Conservation (phyloP, 1,140 invertebrate species). For the Drosophila mojavensis region DNA sequence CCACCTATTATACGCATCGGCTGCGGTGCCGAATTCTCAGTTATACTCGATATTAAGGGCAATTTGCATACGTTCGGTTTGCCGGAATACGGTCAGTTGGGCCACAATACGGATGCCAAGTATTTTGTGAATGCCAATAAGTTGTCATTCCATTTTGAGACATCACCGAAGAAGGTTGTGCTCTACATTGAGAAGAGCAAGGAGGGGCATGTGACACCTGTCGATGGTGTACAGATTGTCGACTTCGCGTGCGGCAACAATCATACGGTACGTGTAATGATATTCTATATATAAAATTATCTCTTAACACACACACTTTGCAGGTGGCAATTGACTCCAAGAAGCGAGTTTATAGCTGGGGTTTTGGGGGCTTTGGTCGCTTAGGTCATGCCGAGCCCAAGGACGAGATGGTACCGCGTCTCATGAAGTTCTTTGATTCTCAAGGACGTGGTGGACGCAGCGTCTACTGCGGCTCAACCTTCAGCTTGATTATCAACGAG, state of each 20-base stretch:
- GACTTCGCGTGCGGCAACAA: slow-evolving; percentile 96
- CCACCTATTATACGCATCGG: slow-evolving; percentile 93
- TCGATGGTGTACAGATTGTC: slow-evolving; percentile 94
- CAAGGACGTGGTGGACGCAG: slow-evolving; percentile 91
- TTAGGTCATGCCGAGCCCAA: slow-evolving; percentile 96
- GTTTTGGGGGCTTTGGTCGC: slow-evolving; percentile 96
- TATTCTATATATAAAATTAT: neutral
- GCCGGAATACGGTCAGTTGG: slow-evolving; percentile 96
- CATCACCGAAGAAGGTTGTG: slow-evolving; percentile 92
- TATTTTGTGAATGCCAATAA: slow-evolving; percentile 96
- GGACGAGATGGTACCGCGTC: slow-evolving; percentile 94
- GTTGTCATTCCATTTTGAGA: slow-evolving; percentile 93
- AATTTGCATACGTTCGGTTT: slow-evolving; percentile 95
- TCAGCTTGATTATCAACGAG: slow-evolving; percentile 93
- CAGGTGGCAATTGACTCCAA: slow-evolving; percentile 94
- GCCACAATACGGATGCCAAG: slow-evolving; percentile 97
- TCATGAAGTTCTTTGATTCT: slow-evolving; percentile 95
- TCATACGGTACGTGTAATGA: slow-evolving; percentile 89
- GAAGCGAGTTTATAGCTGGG: slow-evolving; percentile 95
- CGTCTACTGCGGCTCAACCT: slow-evolving; percentile 93
- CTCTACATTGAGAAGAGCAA: slow-evolving; percentile 95
- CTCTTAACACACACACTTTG: no score
- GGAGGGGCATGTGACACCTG: slow-evolving; percentile 92
- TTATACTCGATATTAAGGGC: slow-evolving; percentile 95
- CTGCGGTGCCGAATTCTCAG: slow-evolving; percentile 96